phyloP scores from a whole-genome alignment of 1,140 invertebrate species.

The Fopius arisanus region DNA sequence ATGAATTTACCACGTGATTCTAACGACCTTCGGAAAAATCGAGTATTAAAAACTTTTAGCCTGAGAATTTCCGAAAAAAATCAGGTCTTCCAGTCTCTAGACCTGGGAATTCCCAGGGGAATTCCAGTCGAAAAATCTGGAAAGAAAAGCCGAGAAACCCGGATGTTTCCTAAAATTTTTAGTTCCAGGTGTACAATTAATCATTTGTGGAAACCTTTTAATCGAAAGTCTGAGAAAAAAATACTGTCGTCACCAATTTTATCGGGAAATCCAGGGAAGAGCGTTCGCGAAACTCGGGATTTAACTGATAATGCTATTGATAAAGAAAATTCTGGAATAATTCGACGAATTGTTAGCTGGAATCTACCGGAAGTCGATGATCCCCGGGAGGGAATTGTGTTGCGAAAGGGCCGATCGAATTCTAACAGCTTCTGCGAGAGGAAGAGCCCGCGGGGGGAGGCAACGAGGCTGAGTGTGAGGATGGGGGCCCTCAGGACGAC shows the following conservation, averaged over 20 bases:
- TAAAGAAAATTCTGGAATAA: conserved; percentile 33
- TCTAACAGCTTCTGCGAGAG: conserved; percentile 39
- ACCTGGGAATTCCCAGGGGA: background rate
- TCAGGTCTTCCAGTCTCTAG: background rate
- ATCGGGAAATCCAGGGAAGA: too few relatives aligned
- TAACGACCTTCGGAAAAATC: too few relatives aligned
- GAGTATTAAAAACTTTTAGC: background rate
- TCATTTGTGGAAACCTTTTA: background rate
- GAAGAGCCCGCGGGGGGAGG: background rate
- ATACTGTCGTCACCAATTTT: too few relatives aligned
- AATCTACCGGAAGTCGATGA: background rate
- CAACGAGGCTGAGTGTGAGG: background rate
- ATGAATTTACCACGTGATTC: too few relatives aligned
- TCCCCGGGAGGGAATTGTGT: background rate
- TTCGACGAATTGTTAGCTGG: conserved; percentile 34
- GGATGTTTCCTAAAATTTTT: background rate
- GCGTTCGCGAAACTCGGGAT: background rate
- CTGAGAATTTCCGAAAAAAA: background rate
- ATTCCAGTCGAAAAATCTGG: background rate
- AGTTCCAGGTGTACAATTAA: background rate
- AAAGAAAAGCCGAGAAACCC: background rate
- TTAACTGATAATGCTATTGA: background rate
- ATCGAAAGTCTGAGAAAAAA: background rate
- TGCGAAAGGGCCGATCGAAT: background rate
- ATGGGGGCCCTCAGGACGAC: conserved; percentile 38